A percentile compares a stretch with the other conserved stretches of the same genome.
phyloP scores from a whole-genome alignment of 2,888 invertebrate species.

The Malachius bipustulatus region DNA sequence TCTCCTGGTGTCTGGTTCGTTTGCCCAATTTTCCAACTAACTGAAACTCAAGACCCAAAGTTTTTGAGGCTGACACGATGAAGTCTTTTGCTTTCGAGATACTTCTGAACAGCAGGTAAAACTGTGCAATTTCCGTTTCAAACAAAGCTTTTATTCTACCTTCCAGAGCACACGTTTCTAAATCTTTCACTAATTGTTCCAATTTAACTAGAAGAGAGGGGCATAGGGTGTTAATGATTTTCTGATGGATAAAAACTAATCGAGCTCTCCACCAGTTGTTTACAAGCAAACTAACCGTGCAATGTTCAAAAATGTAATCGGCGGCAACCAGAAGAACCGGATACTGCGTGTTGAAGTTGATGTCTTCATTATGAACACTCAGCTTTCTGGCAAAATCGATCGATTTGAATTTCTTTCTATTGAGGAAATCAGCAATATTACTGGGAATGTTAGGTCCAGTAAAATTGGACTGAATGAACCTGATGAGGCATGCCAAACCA shows the following conservation, averaged over 20 bases:
- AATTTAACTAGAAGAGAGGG: conserved; percentile 50
- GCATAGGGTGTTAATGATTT: conserved; percentile 62
- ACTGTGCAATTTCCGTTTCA: conserved; percentile 48
- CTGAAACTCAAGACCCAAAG: conserved; percentile 54
- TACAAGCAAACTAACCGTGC: conserved; percentile 30
- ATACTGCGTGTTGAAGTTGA: conserved; percentile 50
- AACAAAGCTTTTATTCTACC: conserved; percentile 37
- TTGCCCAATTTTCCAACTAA: conserved; percentile 74
- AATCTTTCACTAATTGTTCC: conserved; percentile 36
- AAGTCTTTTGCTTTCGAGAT: conserved; percentile 57
- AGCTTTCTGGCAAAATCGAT: conserved; percentile 37
- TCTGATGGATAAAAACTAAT: conserved; percentile 61
- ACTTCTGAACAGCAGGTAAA: conserved; percentile 63
- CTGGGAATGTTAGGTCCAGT: conserved; percentile 52
- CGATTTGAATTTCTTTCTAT: conserved; percentile 36
- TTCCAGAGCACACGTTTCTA: conserved; percentile 29
- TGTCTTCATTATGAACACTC: conserved; percentile 52
- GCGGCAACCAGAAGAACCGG: conserved; percentile 40
- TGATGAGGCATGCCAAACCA: conserved; percentile 53
- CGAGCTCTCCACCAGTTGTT: conserved; percentile 66
- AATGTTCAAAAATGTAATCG: conserved; percentile 35
- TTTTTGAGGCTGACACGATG: conserved; percentile 48
- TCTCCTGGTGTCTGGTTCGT: conserved; percentile 80
- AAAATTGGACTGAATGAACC: conserved; percentile 74
- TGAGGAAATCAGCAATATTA: conserved; percentile 36